A percentile compares a stretch with the other conserved stretches of the same genome.
phyloP scores from a whole-genome alignment of 1,140 invertebrate genomes.

The Drosophila ironensis region DNA sequence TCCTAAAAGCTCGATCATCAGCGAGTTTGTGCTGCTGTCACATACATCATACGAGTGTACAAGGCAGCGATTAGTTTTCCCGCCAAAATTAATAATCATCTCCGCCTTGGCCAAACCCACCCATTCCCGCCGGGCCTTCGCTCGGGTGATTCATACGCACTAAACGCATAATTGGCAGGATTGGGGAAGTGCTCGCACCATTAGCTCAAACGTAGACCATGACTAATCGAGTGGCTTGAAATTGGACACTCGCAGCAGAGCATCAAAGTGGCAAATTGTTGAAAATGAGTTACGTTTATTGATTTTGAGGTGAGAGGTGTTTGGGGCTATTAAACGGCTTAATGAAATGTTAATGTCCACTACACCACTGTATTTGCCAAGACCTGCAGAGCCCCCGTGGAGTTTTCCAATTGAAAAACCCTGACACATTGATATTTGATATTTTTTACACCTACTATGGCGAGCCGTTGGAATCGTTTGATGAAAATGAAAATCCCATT shows the following conservation, averaged over 20 bases:
- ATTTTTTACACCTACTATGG: neutral
- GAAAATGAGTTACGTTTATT: conserved; percentile 20
- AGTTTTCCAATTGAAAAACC: neutral
- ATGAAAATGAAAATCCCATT: conserved; percentile 25
- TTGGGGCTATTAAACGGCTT: conserved; percentile 1
- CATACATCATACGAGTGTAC: too few relatives aligned
- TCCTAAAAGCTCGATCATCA: conserved; percentile 23
- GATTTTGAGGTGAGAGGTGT: conserved; percentile 3
- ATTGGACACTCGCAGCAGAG: neutral
- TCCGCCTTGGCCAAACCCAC: conserved; percentile 4
- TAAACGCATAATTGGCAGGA: conserved; percentile 17
- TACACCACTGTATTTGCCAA: conserved; percentile 5
- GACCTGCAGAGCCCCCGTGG: neutral
- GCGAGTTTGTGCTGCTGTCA: conserved; percentile 2
- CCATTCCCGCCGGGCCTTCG: neutral
- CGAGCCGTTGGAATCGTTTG: neutral
- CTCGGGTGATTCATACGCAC: conserved; percentile 23
- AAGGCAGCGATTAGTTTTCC: conserved; percentile 9
- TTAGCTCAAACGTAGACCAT: conserved; percentile 7
- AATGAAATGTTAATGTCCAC: conserved; percentile 11
- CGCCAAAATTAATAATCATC: conserved; percentile 14
- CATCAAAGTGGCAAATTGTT: conserved; percentile 12
- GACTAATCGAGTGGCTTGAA: conserved; percentile 24
- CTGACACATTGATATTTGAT: neutral
- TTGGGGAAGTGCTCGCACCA: conserved; percentile 21